Evolutionary conservation across 2,888 invertebrate genomes (phyloP).

Genomic region (Drosophila meridiana): DNA sequence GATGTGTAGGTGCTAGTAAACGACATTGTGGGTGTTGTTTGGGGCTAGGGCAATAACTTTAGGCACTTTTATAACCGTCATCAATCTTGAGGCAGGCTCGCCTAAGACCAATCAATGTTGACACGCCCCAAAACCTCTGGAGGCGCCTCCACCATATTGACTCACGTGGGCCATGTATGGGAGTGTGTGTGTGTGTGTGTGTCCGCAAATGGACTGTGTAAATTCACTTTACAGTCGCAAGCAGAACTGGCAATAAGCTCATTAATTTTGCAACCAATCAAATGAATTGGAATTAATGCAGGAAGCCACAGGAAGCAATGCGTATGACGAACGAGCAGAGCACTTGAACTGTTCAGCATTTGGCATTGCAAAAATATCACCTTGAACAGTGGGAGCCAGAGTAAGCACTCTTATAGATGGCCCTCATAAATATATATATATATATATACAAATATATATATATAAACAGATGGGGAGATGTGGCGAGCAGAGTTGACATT

Average conservation of each 20-base stretch:
- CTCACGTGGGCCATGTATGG: constrained; percentile 43
- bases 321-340: constrained; percentile 3
- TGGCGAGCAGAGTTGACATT: constrained; percentile 61
- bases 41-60: constrained; percentile 41
- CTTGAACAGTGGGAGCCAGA: neutral
- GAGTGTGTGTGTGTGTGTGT: neutral
- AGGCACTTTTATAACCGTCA: constrained; percentile 56
- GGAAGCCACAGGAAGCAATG: constrained; percentile 13
- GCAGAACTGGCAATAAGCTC: constrained; percentile 45
- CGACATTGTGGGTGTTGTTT: constrained; percentile 48
- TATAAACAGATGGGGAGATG: constrained; percentile 28
- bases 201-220: neutral
- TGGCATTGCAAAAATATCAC: constrained; percentile 2
- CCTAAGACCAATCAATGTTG: constrained; percentile 51
- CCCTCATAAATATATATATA: neutral
- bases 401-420: neutral
- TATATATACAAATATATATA: constrained; percentile 10
- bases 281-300: constrained; percentile 39
- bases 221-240: constrained; percentile 33
- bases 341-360: constrained; percentile 1
- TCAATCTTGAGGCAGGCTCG: constrained; percentile 61
- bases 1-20: neutral
- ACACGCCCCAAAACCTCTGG: constrained; percentile 51
- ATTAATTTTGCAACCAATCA: constrained; percentile 50
- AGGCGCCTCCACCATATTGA: constrained; percentile 59